Evolutionary conservation across 37 sponge, comb jelly and placozoan species (phyloP).

Genomic region (Tethya wilhelma): DNA sequence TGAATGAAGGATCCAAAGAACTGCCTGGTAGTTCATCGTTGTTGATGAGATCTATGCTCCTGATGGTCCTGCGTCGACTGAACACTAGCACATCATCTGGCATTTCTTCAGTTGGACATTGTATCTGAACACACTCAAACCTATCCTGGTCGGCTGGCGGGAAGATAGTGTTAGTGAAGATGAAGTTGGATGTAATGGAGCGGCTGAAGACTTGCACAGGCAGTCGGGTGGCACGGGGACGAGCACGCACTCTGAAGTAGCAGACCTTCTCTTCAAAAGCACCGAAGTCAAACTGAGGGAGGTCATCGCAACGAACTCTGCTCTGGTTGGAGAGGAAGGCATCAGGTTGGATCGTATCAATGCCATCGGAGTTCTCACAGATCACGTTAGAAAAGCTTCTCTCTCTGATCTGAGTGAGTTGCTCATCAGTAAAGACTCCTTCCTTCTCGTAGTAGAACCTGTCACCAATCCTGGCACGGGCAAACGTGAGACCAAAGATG

Average conservation of each 20-base stretch:
- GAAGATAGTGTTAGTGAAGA: neutral
- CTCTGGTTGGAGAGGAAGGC: constrained; percentile 67
- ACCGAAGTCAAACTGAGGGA: constrained; percentile 27
- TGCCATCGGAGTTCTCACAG: constrained; percentile 86
- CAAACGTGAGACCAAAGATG: constrained; percentile 84
- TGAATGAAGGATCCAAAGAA: neutral
- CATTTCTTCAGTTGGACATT: constrained; percentile 17
- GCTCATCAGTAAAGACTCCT: constrained; percentile 79
- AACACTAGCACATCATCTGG: constrained; percentile 21
- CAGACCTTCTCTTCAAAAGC: constrained; percentile 29
- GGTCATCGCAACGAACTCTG: constrained; percentile 18
- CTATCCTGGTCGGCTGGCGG: neutral
- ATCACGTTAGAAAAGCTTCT: constrained; percentile 71
- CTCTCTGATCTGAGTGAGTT: constrained; percentile 58
- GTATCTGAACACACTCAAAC: constrained; percentile 28
- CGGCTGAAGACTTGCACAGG: constrained; percentile 9
- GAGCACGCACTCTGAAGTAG: constrained; percentile 15
- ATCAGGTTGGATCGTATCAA: constrained; percentile 66
- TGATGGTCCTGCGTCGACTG: neutral
- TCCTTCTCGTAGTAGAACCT: constrained; percentile 86
- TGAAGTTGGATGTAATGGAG: constrained; percentile 4
- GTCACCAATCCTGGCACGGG: constrained; percentile 82
- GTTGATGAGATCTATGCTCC: neutral
- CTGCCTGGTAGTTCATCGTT: constrained; percentile 10
- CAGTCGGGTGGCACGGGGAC: neutral